phyloP scores from a whole-genome alignment of 2,113 vertebrate species.

The Neogobius melanostomus region DNA sequence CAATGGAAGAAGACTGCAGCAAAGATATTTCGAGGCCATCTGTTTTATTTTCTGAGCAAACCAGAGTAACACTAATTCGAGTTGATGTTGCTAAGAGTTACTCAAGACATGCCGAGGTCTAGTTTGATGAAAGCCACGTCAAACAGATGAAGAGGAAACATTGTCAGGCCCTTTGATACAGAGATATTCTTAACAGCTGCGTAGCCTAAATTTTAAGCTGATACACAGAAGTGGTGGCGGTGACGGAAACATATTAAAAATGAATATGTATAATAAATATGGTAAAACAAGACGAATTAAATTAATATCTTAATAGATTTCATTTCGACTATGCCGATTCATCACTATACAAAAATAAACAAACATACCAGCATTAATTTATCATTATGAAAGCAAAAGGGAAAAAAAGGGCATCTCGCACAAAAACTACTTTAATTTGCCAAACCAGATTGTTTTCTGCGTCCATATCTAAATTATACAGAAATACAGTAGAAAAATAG shows the following conservation, averaged over 20 bases:
- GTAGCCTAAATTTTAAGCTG: background rate
- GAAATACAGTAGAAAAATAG: too few species aligned
- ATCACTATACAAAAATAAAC: too few species aligned
- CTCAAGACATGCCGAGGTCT: slow-evolving; percentile 41
- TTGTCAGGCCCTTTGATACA: slow-evolving; percentile 16
- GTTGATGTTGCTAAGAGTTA: slow-evolving; percentile 57
- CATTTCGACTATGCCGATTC: too few species aligned
- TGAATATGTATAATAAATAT: background rate
- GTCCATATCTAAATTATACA: too few species aligned
- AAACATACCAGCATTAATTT: too few species aligned
- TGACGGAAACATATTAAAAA: background rate
- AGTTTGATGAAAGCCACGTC: slow-evolving; percentile 42
- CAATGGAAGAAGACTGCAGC: slow-evolving; percentile 37
- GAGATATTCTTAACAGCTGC: background rate
- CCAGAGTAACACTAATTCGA: slow-evolving; percentile 66
- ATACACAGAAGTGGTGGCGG: background rate
- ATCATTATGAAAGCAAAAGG: too few species aligned
- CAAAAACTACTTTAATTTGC: too few species aligned
- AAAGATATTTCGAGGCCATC: slow-evolving; percentile 57
- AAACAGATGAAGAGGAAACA: slow-evolving; percentile 42
- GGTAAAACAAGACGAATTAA: too few species aligned
- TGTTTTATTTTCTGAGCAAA: slow-evolving; percentile 61
- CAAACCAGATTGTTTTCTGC: too few species aligned
- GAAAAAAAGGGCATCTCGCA: too few species aligned
- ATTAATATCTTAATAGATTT: too few species aligned